Base-by-base conservation (phyloP, 2,113 vertebrate species). In the Dasyprocta punctata region DNA sequence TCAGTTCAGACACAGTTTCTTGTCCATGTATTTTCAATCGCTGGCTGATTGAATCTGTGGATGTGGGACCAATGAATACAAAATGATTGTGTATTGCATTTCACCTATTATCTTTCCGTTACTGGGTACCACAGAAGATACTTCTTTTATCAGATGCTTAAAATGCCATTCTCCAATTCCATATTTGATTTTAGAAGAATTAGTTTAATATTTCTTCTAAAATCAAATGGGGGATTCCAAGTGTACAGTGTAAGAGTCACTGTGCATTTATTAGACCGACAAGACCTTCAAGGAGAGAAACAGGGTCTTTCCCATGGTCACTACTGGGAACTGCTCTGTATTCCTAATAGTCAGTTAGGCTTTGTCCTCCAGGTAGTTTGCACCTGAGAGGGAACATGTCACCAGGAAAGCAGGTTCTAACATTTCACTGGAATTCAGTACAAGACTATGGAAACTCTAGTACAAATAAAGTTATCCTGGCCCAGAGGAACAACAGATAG, bases 321-420 rank as follows among this genome's bases (percentile, higher is more conserved):
- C 63, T 94, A 94, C 97, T 77, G 58, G 58, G 83, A 91, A 22
- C 75, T 73, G 41, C 78, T 95, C 44, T 17, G 69, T 49, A 30
- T 90, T 83, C 41, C 78, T 92, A 96, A 94, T 78, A 96, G 56
- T 87, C 85, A 60, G 44, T 30, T 28, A 54, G 63, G 26, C 60
- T 95, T 97, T 97, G 95, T 98, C 77, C 8, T 49, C 16, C 36
- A 38, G 87, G 94, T 54, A 93, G 80, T 90, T 93, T 95, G 93
- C 90, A 97, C 94, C 95, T 86, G 63, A 96, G 83, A 96, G 85
- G 80, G 95, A 97, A 95, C 95, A 97, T 98, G 96, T 96, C 90
- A 71, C 75, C 49, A 71, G 56, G 54, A n/a, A 85, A 95, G 89
- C 87, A 63, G 82, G 33, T 93, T 97, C 96, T 95, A 90, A 92